These are phyloP conservation scores for Yponomeuta cagnagella DNA, from an alignment of 2,888 invertebrate species.

Conservation along the genomic window DNA sequence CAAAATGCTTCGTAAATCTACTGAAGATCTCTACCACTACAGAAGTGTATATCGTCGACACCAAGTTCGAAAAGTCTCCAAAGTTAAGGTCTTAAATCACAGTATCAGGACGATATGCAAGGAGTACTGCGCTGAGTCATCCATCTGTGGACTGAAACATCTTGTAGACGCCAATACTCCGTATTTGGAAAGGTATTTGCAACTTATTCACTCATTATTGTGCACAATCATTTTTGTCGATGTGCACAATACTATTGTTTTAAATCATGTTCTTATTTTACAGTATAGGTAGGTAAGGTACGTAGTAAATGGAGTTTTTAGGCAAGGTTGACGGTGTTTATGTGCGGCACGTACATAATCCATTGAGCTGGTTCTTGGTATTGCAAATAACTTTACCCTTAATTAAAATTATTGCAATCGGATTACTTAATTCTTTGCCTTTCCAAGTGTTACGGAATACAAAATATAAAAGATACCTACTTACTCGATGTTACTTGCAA, in stretches of 20 bases:
- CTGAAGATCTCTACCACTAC: neutral
- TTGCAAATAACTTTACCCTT: too few relatives aligned
- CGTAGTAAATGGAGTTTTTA: too few relatives aligned
- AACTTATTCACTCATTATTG: neutral
- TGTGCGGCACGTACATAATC: too few relatives aligned
- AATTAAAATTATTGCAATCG: too few relatives aligned
- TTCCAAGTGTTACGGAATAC: neutral
- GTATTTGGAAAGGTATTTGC: slow-evolving; percentile 52
- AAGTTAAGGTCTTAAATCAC: slow-evolving; percentile 32
- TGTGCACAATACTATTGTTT: neutral
- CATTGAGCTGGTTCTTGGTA: too few relatives aligned
- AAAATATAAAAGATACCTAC: neutral
- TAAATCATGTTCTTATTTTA: too few relatives aligned
- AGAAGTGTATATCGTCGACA: neutral
- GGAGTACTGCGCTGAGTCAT: slow-evolving; percentile 65
- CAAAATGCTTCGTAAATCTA: slow-evolving; percentile 8
- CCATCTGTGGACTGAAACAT: slow-evolving; percentile 65
- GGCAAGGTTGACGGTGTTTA: too few relatives aligned
- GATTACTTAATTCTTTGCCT: neutral
- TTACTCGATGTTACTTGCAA: neutral
- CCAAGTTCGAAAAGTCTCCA: slow-evolving; percentile 18
- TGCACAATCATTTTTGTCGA: too few relatives aligned
- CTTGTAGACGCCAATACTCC: slow-evolving; percentile 54
- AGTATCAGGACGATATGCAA: slow-evolving; percentile 50
- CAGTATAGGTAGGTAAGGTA: too few relatives aligned